phyloP scores from a whole-genome alignment of 1,140 invertebrate genomes.

The Drosophila willistoni region DNA sequence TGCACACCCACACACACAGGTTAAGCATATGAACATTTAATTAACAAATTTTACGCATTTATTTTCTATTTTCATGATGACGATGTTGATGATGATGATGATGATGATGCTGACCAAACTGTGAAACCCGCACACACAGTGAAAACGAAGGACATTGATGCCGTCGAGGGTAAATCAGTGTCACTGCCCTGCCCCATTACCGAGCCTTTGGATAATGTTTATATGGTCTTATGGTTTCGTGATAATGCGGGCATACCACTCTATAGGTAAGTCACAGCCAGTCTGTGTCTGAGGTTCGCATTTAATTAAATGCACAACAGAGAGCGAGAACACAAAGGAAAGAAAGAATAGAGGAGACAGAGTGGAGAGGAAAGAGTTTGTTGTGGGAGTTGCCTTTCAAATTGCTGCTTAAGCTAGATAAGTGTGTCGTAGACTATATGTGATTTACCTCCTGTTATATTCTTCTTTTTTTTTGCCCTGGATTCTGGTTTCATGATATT shows the following conservation, averaged over 20 bases:
- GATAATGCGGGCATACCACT: conserved; percentile 93
- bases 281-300: conserved; percentile 35
- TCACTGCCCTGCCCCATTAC: conserved; percentile 93
- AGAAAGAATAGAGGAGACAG: background rate
- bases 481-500: conserved; percentile 29
- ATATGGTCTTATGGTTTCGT: conserved; percentile 95
- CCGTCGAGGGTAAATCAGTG: conserved; percentile 92
- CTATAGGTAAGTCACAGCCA: conserved; percentile 88
- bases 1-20: conserved; percentile 33
- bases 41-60: conserved; percentile 82
- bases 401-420: conserved; percentile 30
- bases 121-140: conserved; percentile 51
- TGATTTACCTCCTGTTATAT: conserved; percentile 35
- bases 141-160: conserved; percentile 89
- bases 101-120: conserved; percentile 40
- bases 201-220: conserved; percentile 90
- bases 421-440: conserved; percentile 40
- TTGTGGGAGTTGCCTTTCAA: conserved; percentile 54
- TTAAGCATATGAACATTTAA: conserved; percentile 64
- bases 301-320: conserved; percentile 80
- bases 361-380: background rate
- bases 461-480: conserved; percentile 7
- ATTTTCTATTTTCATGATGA: conserved; percentile 76
- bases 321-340: background rate
- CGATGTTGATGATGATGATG: conserved; percentile 27